Evolutionary conservation across 2,888 invertebrate genomes (phyloP).

Genomic region (Amphipoea oculea): DNA sequence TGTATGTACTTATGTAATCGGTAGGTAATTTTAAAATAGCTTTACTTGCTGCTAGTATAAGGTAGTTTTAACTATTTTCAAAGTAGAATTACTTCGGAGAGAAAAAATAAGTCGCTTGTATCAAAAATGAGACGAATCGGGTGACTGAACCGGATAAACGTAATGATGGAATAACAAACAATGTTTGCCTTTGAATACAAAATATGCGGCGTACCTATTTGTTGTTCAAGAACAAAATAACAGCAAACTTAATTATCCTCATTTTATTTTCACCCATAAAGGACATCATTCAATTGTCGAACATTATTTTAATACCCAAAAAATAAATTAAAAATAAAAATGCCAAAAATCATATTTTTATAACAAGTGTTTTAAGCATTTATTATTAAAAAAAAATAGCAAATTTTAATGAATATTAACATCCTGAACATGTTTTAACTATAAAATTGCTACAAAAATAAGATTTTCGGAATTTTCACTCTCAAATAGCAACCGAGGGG

Average conservation of each 20-base stretch:
- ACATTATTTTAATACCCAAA: too few relatives aligned
- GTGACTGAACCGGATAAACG: background rate
- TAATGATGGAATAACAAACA: background rate
- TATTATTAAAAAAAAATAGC: too few relatives aligned
- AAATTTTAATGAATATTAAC: too few relatives aligned
- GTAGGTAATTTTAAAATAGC: background rate
- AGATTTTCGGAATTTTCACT: too few relatives aligned
- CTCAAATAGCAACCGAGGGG: too few relatives aligned
- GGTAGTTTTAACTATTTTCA: background rate
- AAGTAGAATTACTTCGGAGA: background rate
- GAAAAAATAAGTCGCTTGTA: background rate
- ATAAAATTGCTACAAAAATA: too few relatives aligned
- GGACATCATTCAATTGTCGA: too few relatives aligned
- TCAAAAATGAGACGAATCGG: background rate
- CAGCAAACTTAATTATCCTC: background rate
- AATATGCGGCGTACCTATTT: background rate
- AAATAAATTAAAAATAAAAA: too few relatives aligned
- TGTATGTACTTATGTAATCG: background rate
- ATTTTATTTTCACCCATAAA: background rate
- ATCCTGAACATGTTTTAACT: too few relatives aligned
- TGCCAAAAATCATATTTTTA: too few relatives aligned
- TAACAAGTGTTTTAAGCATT: too few relatives aligned
- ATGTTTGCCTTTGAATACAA: constrained; percentile 7
- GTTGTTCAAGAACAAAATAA: background rate
- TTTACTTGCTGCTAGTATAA: background rate